A percentile compares a stretch with the other conserved stretches of the same genome.
These are phyloP conservation scores for Phenganax subtilis DNA, from an alignment of 92 coral and sea anemone genomes.

Conservation along the genomic window DNA sequence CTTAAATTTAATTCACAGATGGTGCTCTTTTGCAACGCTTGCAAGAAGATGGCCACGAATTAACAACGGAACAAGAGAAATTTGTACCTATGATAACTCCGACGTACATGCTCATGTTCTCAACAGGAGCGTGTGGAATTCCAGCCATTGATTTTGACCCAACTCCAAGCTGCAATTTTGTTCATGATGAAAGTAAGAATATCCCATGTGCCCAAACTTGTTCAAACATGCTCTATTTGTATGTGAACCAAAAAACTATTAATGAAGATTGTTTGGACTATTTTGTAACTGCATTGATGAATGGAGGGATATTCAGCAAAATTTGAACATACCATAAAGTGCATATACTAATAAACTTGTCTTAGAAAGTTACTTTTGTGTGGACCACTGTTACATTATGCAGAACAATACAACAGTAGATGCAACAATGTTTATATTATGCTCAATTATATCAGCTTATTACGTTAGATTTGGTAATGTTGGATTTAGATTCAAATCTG, in stretches of 20 bases:
- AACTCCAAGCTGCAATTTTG: conserved; percentile 45
- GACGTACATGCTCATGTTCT: conserved; percentile 49
- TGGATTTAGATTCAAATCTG: no score
- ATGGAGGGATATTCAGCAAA: conserved; percentile 50
- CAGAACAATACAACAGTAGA: no score
- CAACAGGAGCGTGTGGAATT: conserved; percentile 50
- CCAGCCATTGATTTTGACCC: conserved; percentile 58
- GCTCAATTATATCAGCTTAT: no score
- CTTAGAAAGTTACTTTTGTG: no score
- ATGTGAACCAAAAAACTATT: conserved; percentile 42
- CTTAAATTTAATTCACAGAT: no score
- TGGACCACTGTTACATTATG: no score
- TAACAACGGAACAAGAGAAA: conserved; percentile 47
- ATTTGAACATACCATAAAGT: neutral
- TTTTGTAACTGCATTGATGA: conserved; percentile 48
- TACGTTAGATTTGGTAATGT: no score
- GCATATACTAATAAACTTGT: no score
- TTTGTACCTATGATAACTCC: conserved; percentile 49
- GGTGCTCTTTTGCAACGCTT: no score
- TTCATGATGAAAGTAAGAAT: conserved; percentile 48
- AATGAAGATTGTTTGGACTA: conserved; percentile 24
- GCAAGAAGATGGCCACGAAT: conserved; percentile 41
- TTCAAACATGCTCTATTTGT: conserved; percentile 46
- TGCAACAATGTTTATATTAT: no score
- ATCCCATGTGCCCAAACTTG: conserved; percentile 60